phyloP scores from a whole-genome alignment of 2,888 invertebrate species.

The Deroplatys truncata region DNA sequence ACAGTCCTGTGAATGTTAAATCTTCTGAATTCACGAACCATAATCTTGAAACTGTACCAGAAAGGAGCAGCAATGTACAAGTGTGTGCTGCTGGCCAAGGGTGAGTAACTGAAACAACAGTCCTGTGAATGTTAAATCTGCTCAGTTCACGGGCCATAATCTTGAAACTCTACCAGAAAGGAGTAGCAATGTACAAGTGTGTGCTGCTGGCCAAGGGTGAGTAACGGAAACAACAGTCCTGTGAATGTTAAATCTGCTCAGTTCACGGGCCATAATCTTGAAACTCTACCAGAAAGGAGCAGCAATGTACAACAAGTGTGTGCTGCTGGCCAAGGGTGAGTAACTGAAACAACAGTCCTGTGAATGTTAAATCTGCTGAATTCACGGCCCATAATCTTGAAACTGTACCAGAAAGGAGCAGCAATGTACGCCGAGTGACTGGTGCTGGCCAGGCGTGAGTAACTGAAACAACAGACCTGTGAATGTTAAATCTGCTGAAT shows the following conservation, averaged over 20 bases:
- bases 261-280: conserved; percentile 13
- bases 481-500: too few species aligned
- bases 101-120: conserved; percentile 35
- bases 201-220: conserved; percentile 45
- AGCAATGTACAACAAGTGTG: conserved; percentile 58
- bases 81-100: conserved; percentile 50
- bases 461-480: too few species aligned
- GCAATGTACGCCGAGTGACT: conserved; percentile 58
- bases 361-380: neutral
- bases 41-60: conserved; percentile 28
- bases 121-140: too few species aligned
- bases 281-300: conserved; percentile 36
- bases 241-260: neutral
- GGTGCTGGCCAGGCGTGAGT: conserved; percentile 39
- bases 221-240: too few species aligned
- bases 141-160: neutral
- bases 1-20: too few species aligned
- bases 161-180: conserved; percentile 30
- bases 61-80: conserved; percentile 48
- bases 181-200: conserved; percentile 58
- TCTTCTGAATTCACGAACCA: neutral
- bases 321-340: conserved; percentile 45
- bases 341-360: too few species aligned
- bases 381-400: conserved; percentile 17
- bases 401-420: conserved; percentile 28